Evolutionary conservation across 2,113 vertebrate species (phyloP), one percentile per base, ranked within the genome.

Genomic region (Neolamprologus tretocephalus): DNA sequence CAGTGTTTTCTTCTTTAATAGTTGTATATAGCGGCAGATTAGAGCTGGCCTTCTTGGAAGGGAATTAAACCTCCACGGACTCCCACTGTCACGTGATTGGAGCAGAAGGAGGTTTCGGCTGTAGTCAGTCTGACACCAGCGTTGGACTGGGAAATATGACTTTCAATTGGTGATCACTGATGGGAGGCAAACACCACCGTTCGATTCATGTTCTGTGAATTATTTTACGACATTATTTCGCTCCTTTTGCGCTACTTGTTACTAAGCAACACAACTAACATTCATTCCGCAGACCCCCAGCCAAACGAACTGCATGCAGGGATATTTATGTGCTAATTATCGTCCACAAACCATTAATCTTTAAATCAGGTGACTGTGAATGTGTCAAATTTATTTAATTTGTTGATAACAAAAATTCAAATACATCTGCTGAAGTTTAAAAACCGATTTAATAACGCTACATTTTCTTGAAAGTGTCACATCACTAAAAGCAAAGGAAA

Each of bases 1-100:
- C 93, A 84, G 84, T 81, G 89, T 87, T 92, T 86, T 86, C 94
- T 94, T 94, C 89, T 73, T 73, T 26, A 45, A 73, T 45, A 73
- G 40, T 1, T 61, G 26, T 68, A 68, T 68, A 87, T 85, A 94
- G 96, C 93, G 68, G 92, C 85, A 91, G 95, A 95, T 95, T 96
- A 96, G 89, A 89, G 94, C 90, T 90, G 90, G 55, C 93, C 93
- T 95, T 95, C 93, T 96, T 96, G 95, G 96, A 97, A 95, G 95
- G 94, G 96, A 97, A 96, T 97, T 96, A 96, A 97, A 97, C 96
- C 93, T 96, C 82, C 94, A 97, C 94, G 93, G 96, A 97, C 97
- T 97, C 97, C 96, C 97, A 96, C 96, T 73, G 66, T 97, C 97
- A 97, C 97, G 97, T 98, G 97, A 95, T 97, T 40, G 68, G 94